Evolutionary conservation across 2,113 vertebrate species (phyloP).

Genomic region (Parus major): DNA sequence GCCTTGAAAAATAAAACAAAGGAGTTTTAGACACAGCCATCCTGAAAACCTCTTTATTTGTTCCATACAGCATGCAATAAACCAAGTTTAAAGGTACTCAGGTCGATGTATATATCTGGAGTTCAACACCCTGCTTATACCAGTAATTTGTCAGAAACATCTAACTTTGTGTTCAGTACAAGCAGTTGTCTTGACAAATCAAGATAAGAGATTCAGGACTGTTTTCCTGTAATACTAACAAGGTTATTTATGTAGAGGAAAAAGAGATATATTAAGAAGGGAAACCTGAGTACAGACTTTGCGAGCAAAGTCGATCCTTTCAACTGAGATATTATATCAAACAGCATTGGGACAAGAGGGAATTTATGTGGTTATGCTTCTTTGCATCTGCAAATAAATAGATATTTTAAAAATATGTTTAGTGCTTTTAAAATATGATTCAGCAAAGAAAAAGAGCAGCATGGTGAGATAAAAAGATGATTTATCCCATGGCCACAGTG

Average conservation of each 20-base stretch:
- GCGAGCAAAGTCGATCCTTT: background rate
- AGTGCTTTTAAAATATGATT: slow-evolving; percentile 56
- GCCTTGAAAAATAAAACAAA: background rate
- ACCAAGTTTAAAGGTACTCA: background rate
- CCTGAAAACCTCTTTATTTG: background rate
- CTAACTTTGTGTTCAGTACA: background rate
- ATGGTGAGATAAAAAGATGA: slow-evolving; percentile 54
- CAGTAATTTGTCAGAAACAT: background rate
- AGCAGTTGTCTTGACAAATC: background rate
- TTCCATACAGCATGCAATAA: background rate
- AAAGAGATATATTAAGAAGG: background rate
- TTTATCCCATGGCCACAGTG: slow-evolving; percentile 64
- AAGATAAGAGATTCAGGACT: background rate
- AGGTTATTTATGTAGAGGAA: background rate
- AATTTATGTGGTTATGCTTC: background rate
- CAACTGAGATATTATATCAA: background rate
- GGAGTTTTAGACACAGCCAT: background rate
- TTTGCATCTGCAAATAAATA: slow-evolving; percentile 22
- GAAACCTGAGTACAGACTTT: background rate
- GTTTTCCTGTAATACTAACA: background rate
- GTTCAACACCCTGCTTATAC: background rate
- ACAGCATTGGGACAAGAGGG: background rate
- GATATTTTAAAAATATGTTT: slow-evolving; percentile 53
- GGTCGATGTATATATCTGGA: background rate
- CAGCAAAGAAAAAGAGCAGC: slow-evolving; percentile 64